phyloP scores from a whole-genome alignment of 2,888 invertebrate species.

The Pachydiplax longipennis region DNA sequence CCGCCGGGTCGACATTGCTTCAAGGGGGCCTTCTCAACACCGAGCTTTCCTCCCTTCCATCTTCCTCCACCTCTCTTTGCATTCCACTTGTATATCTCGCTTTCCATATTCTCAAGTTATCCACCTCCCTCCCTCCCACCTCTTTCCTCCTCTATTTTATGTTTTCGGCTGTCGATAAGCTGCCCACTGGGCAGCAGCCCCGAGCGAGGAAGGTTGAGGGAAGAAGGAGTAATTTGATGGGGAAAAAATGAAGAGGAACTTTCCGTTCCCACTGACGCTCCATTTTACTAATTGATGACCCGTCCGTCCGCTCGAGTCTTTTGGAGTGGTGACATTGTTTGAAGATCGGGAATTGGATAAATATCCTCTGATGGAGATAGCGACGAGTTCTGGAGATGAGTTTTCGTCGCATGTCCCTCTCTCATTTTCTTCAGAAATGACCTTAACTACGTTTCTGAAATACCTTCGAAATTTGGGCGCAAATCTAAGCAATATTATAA shows the following conservation, averaged over 20 bases:
- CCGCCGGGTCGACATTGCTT: slow-evolving; percentile 51
- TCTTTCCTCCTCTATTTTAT: slow-evolving; percentile 49
- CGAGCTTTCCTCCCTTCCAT: slow-evolving; percentile 46
- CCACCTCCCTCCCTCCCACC: slow-evolving; percentile 46
- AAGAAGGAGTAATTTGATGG: not conserved
- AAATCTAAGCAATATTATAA: no score
- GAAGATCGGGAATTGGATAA: no score
- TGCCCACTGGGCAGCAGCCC: not conserved
- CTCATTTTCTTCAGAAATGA: no score
- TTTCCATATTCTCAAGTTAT: not conserved
- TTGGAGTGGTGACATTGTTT: not conserved
- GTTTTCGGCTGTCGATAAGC: slow-evolving; percentile 41
- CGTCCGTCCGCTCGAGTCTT: not conserved
- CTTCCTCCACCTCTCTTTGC: slow-evolving; percentile 47
- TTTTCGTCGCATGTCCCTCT: no score
- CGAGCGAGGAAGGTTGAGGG: slow-evolving; percentile 37
- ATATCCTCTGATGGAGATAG: no score
- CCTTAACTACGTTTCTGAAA: no score
- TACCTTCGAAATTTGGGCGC: no score
- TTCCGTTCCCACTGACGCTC: slow-evolving; percentile 55
- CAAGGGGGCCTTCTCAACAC: slow-evolving; percentile 48
- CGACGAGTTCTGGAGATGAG: no score
- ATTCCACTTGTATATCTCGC: slow-evolving; percentile 45
- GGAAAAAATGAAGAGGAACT: slow-evolving; percentile 39
- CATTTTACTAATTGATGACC: slow-evolving; percentile 17